Evolutionary conservation across 2,797 vertebrate species (phyloP), one percentile per base, ranked within the genome.

Genomic region (Sebastes miniatus): DNA sequence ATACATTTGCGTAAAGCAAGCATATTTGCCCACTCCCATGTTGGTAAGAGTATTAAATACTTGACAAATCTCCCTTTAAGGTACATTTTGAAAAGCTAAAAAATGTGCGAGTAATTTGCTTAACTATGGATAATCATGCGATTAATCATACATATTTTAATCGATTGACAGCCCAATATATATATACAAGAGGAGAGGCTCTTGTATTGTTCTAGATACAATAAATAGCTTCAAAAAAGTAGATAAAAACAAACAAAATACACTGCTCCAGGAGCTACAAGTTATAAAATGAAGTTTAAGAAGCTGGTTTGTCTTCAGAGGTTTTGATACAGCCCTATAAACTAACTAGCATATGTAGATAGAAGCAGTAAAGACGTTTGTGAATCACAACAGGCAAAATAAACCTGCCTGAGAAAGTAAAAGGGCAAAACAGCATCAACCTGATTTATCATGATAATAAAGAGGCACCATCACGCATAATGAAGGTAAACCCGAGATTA

Each of bases 401-500:
- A 80, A 87, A 88, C 52, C 34, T 36, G 76, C 66, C 70, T 25
- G 9, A 69, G 20, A 50, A 57, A 64, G 61, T 54, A 5, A 56
- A 50, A 64, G 3, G 11, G 18, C 13, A n/a, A 57, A 62, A 24
- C 68, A 66, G 56, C 20, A 64, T 52, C 4, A 43, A 62, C 57
- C 59, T 84, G 61, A 78, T 80, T 80, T 65, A 78, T 14, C 6
- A 62, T 39, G 20, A 54, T 29, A 77, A 73, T 76, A 77, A 73
- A 80, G 4, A 75, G n/a, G n/a, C 27, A 47, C 4, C 31, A 6
- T 58, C 34, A n/a, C 32, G 64, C 39, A 56, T 68, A 54, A 59
- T 64, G 12, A 71, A 62, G 62, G 39, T 43, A 69, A 73, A 67
- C 69, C 8, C 4, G 6, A 59, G 24, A n/a, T 52, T 50, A 25